phyloP scores from a whole-genome alignment of 2,888 invertebrate genomes.

The Sussaba pulchella region DNA sequence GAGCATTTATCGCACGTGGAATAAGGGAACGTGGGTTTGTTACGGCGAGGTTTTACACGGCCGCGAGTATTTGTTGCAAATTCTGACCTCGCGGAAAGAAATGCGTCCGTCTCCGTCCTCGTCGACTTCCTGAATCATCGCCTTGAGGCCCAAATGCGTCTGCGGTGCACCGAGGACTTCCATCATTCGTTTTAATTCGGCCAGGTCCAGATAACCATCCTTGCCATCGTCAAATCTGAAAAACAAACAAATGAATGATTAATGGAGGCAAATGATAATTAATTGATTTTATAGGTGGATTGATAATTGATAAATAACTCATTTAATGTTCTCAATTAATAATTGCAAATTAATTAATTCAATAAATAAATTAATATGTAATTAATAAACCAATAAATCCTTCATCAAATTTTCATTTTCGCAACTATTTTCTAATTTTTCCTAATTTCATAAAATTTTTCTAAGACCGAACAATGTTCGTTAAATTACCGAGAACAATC shows the following conservation, averaged over 20 bases:
- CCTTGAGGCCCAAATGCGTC: slow-evolving; percentile 97
- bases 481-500: too few relatives aligned
- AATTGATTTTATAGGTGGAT: too few relatives aligned
- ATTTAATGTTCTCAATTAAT: too few relatives aligned
- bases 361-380: too few relatives aligned
- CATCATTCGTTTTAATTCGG: slow-evolving; percentile 98
- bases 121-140: slow-evolving; percentile 97
- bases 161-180: slow-evolving; percentile 97
- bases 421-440: too few relatives aligned
- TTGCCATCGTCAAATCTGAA: slow-evolving; percentile 95
- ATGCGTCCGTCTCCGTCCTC: slow-evolving; percentile 94
- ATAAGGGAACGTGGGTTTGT: slow-evolving; percentile 11
- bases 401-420: slow-evolving; percentile 39
- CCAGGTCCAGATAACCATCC: slow-evolving; percentile 95
- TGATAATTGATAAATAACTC: too few relatives aligned
- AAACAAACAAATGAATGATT: slow-evolving; percentile 75
- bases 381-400: too few relatives aligned
- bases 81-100: slow-evolving; percentile 93
- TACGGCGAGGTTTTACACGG: neutral
- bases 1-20: neutral
- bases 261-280: too few relatives aligned
- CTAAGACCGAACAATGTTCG: too few relatives aligned
- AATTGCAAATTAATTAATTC: too few relatives aligned
- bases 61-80: neutral
- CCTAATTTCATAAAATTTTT: too few relatives aligned